These are phyloP conservation scores for Drosophila lacertosa DNA, from an alignment of 1,140 invertebrate species.

Conservation along the genomic window DNA sequence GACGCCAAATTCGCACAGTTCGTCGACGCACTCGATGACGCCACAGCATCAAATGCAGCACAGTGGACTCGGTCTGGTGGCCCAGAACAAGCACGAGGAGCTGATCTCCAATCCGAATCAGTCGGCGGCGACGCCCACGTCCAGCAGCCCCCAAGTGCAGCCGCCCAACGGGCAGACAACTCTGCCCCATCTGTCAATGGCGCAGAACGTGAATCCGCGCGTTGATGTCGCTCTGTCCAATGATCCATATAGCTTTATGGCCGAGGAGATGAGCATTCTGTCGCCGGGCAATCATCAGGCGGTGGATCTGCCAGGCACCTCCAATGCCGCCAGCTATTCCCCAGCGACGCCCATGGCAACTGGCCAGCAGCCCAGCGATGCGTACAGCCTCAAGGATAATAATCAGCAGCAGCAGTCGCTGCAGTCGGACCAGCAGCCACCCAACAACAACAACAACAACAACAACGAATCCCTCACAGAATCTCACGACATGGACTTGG, in stretches of 20 bases:
- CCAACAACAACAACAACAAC: too few relatives aligned
- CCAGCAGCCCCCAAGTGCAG: slow-evolving; percentile 33
- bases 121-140: slow-evolving; percentile 1
- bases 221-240: slow-evolving; percentile 31
- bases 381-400: slow-evolving; percentile 22
- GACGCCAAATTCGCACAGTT: slow-evolving; percentile 86
- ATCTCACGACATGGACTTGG: not conserved
- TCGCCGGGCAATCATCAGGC: slow-evolving; percentile 36
- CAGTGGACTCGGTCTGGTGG: slow-evolving; percentile 7
- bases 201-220: slow-evolving; percentile 6
- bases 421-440: not conserved
- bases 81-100: slow-evolving; percentile 54
- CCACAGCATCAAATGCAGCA: slow-evolving; percentile 74
- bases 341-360: slow-evolving; percentile 3
- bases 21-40: slow-evolving; percentile 86
- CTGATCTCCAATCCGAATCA: slow-evolving; percentile 27
- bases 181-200: slow-evolving; percentile 4
- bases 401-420: slow-evolving; percentile 19
- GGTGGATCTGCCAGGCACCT: slow-evolving; percentile 2
- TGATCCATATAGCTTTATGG: slow-evolving; percentile 60
- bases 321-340: slow-evolving; percentile 24
- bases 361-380: slow-evolving; percentile 8
- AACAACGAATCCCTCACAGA: not conserved
- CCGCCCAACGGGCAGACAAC: not conserved
- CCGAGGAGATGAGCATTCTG: slow-evolving; percentile 53